Evolutionary conservation across 2,113 vertebrate species (phyloP).

Genomic region (Ancistrus triradiatus): DNA sequence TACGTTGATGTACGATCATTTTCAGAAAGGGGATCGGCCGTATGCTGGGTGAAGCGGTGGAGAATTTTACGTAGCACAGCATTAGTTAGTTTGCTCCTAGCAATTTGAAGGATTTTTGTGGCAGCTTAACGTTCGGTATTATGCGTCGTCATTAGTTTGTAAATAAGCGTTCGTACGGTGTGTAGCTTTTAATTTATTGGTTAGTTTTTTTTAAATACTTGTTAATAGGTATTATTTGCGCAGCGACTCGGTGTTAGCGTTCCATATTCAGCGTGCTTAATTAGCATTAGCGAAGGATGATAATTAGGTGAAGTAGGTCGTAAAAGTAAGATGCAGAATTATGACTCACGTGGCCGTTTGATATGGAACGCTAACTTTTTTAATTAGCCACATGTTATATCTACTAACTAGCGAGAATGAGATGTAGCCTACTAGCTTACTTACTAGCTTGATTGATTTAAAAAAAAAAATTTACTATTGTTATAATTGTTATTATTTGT

Average conservation of each 20-base stretch:
- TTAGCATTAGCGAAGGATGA: constrained; percentile 6
- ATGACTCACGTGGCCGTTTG: too few relatives aligned
- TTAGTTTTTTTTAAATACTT: constrained; percentile 51
- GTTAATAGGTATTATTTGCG: too few relatives aligned
- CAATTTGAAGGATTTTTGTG: constrained; percentile 55
- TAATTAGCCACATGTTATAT: constrained; percentile 38
- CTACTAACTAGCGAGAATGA: constrained; percentile 48
- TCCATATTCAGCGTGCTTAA: constrained; percentile 43
- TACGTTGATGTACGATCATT: neutral
- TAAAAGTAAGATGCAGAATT: too few relatives aligned
- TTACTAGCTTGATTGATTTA: constrained; percentile 17
- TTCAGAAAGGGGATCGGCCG: neutral
- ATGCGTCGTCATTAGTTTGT: constrained; percentile 49
- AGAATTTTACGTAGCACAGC: neutral
- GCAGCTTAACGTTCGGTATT: constrained; percentile 68
- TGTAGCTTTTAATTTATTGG: constrained; percentile 69
- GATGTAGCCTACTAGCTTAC: constrained; percentile 51
- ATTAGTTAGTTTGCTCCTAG: neutral
- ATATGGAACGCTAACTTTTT: constrained; percentile 55
- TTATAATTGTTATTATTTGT: constrained; percentile 23
- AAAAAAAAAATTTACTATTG: too few relatives aligned
- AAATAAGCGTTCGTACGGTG: constrained; percentile 62
- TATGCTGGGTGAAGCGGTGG: neutral
- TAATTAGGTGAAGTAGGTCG: neutral
- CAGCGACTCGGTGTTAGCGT: constrained; percentile 54